Base-by-base conservation (phyloP, 2,888 invertebrate species). In the Opisthograptis luteolata region DNA sequence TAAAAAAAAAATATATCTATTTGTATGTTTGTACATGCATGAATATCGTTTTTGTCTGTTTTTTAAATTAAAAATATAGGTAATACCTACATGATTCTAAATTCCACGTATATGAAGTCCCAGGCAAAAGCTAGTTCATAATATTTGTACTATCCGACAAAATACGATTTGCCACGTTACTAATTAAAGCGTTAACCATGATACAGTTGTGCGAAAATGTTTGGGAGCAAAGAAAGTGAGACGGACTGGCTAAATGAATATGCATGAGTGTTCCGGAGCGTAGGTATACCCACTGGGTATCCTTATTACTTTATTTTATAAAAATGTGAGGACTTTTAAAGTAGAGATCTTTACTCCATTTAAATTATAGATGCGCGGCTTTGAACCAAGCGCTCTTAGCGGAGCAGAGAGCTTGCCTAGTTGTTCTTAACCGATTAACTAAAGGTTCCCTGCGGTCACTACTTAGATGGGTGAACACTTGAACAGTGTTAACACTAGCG, bases 141-240 rank as follows among this genome's bases (percentile, higher is more conserved):
- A n/a, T n/a, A n/a, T n/a, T n/a, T n/a, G 8, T 2, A 0, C 7
- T 8, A 13, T 9, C 49, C 32, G 37, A 32, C 9, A 19, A 35
- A 32, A 24, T 4, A 10, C 8, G 24, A 5, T 15, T 14, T 1
- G 1, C 7, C n/a, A 0, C 37, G 24, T 7, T 3, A 32, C 42
- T 49, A 49, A 20, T 20, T 9, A 27, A 40, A 41, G 13, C 24
- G 30, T 45, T 37, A 20, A 20, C 10, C 20, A 32, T 20, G 39
- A 39, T 22, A 44, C 43, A 39, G 40, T 44, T 39, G 43, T 34
- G 52, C 46, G 9, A 46, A 47, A 52, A 52, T 52, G 52, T 47
- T 52, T 43, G 42, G 39, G 28, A 52, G 42, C 32, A 42, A 52
- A 43, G 52, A 52, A 52, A 52, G 52, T 52, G 46, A 52, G 52